Percentiles rank a stretch among this genome's conserved stretches.
Evolutionary conservation across 30 jellyfish, hydroid and myxozoan species (phyloP).

Genomic region (Clytia hemisphaerica): DNA sequence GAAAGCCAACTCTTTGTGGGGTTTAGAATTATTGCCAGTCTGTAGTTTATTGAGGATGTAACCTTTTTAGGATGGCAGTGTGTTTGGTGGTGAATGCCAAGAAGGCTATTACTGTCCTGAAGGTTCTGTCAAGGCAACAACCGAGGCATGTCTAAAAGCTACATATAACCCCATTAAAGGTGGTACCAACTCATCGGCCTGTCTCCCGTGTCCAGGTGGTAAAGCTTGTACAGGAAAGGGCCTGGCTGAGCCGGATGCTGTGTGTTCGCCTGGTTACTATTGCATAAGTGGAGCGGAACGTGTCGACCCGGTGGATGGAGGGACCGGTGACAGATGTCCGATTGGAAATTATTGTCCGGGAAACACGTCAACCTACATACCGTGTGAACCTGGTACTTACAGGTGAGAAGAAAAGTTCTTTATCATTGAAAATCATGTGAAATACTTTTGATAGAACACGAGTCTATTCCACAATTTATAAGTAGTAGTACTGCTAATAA

Average conservation of each 20-base stretch:
- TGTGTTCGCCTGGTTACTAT: conserved; percentile 82
- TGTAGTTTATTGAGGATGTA: no score
- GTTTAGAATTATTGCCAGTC: no score
- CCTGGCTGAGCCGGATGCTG: conserved; percentile 62
- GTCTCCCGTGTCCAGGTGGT: conserved; percentile 81
- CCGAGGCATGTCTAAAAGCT: conserved; percentile 73
- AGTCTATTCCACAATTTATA: no score
- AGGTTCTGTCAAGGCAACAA: conserved; percentile 58
- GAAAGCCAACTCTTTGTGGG: no score
- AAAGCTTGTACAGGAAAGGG: conserved; percentile 80
- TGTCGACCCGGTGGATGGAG: conserved; percentile 64
- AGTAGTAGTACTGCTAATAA: background rate
- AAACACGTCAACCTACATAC: conserved; percentile 46
- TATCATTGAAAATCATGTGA: no score
- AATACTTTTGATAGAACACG: background rate
- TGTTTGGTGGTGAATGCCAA: conserved; percentile 97
- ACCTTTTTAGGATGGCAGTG: no score
- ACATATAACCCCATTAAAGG: conserved; percentile 81
- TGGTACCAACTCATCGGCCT: conserved; percentile 38
- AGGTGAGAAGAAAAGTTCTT: conserved; percentile 30
- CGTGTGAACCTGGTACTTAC: conserved; percentile 72
- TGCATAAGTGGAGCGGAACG: conserved; percentile 73
- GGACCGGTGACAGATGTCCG: conserved; percentile 81
- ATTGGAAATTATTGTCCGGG: conserved; percentile 92
- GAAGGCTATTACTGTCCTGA: conserved; percentile 79